phyloP scores from a whole-genome alignment of 1,140 invertebrate genomes.

The Ditylenchus dipsaci region DNA sequence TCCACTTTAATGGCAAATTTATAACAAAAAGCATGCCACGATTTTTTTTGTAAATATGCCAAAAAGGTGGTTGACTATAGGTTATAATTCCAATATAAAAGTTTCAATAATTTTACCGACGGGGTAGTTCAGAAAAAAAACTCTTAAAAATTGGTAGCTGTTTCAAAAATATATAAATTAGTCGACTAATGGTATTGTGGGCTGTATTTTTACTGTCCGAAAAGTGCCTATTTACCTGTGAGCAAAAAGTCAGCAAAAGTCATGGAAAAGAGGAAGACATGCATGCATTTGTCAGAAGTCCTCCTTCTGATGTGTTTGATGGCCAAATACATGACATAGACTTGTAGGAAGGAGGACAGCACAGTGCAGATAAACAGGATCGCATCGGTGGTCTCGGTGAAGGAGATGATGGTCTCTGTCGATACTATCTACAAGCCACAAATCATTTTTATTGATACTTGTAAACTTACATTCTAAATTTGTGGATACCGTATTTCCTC shows the following conservation, averaged over 20 bases:
- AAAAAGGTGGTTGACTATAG: no score
- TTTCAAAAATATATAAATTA: slow-evolving; percentile 1
- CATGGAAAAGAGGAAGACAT: slow-evolving; percentile 45
- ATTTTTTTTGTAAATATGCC: no score
- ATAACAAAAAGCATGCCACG: no score
- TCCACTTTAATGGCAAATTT: no score
- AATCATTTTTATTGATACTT: no score
- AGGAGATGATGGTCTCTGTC: slow-evolving; percentile 29
- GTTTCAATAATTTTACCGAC: no score
- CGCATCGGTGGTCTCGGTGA: slow-evolving; percentile 32
- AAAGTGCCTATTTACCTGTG: slow-evolving; percentile 31
- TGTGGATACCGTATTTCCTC: no score
- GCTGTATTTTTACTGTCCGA: background rate
- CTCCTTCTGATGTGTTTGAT: slow-evolving; percentile 37
- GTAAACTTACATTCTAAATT: no score
- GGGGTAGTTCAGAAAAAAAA: no score
- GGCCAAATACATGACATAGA: slow-evolving; percentile 36
- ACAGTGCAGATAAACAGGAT: slow-evolving; percentile 37
- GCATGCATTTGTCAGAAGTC: slow-evolving; percentile 37
- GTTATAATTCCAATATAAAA: no score
- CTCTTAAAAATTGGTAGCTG: no score
- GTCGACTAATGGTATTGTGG: background rate
- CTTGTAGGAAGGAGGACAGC: slow-evolving; percentile 37
- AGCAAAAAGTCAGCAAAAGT: slow-evolving; percentile 48
- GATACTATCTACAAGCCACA: slow-evolving; percentile 40